These are phyloP conservation scores for Danio rerio DNA, from an alignment of 2,113 vertebrate genomes.

Conservation along the genomic window DNA sequence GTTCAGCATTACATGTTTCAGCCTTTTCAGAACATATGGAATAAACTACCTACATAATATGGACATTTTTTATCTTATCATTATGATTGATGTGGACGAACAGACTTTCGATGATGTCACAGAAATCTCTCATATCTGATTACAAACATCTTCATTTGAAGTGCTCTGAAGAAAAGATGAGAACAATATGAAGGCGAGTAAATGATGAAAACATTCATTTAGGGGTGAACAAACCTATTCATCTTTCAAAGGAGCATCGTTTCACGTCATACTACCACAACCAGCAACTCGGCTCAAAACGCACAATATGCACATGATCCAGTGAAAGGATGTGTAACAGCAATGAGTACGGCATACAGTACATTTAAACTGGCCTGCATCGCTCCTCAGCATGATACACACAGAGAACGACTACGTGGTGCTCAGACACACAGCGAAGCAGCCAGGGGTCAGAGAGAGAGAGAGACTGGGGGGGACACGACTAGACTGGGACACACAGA, in stretches of 20 bases:
- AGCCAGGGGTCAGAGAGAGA: constrained; percentile 28
- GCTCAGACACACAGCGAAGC: constrained; percentile 45
- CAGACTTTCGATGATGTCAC: too few relatives aligned
- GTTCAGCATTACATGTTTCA: too few relatives aligned
- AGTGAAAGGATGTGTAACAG: constrained; percentile 11
- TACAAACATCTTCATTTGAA: too few relatives aligned
- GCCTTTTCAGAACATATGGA: too few relatives aligned
- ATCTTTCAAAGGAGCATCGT: not conserved
- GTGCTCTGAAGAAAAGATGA: too few relatives aligned
- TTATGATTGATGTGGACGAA: too few relatives aligned
- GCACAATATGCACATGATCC: not conserved
- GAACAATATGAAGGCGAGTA: too few relatives aligned
- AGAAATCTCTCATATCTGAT: too few relatives aligned
- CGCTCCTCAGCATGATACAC: constrained; percentile 35
- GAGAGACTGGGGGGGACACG: constrained; percentile 8
- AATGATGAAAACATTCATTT: too few relatives aligned
- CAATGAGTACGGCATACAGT: constrained; percentile 35
- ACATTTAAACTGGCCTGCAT: constrained; percentile 58
- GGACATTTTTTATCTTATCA: too few relatives aligned
- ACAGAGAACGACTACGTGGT: constrained; percentile 6
- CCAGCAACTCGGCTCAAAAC: not conserved
- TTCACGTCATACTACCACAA: not conserved
- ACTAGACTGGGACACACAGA: constrained; percentile 43
- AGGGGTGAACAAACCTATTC: too few relatives aligned
- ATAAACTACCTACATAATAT: too few relatives aligned